phyloP scores from a whole-genome alignment of 1,140 invertebrate genomes.

The Onthophagus taurus region DNA sequence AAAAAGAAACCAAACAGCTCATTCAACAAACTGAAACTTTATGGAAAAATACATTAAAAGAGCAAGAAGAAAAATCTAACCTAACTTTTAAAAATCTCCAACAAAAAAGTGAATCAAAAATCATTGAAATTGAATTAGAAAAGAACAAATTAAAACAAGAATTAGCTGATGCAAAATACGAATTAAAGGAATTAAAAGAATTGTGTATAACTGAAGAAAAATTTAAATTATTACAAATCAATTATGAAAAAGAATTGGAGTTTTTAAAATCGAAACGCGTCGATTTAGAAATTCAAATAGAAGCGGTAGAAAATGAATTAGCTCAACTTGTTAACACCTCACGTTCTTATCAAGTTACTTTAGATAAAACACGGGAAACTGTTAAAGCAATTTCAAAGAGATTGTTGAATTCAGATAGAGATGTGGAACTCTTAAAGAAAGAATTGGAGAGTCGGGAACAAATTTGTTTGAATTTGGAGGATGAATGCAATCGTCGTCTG shows the following conservation, averaged over 20 bases:
- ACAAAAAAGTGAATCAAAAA: conserved; percentile 41
- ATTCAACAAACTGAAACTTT: conserved; percentile 37
- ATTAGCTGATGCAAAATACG: conserved; percentile 35
- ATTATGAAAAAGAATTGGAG: conserved; percentile 9
- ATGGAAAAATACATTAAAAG: conserved; percentile 36
- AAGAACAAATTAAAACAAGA: conserved; percentile 40
- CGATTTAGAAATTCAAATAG: conserved; percentile 25
- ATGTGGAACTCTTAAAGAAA: conserved; percentile 43
- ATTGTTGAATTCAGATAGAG: conserved; percentile 41
- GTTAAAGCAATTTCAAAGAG: conserved; percentile 43
- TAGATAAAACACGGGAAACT: conserved; percentile 40
- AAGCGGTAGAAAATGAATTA: conserved; percentile 33
- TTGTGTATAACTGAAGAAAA: conserved; percentile 16
- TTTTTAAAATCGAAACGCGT: conserved; percentile 1
- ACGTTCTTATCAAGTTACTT: conserved; percentile 41
- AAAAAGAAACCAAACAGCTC: conserved; percentile 37
- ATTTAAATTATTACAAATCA: not conserved
- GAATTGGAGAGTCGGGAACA: conserved; percentile 39
- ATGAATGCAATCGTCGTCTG: conserved; percentile 34
- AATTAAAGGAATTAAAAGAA: conserved; percentile 31
- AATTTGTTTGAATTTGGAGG: conserved; percentile 38
- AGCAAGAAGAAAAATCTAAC: conserved; percentile 37
- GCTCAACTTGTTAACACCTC: conserved; percentile 34
- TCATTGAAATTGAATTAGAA: conserved; percentile 43
- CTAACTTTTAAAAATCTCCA: conserved; percentile 43